Evolutionary conservation across 2,113 vertebrate genomes (phyloP).

Genomic region (Semicossyphus pulcher): DNA sequence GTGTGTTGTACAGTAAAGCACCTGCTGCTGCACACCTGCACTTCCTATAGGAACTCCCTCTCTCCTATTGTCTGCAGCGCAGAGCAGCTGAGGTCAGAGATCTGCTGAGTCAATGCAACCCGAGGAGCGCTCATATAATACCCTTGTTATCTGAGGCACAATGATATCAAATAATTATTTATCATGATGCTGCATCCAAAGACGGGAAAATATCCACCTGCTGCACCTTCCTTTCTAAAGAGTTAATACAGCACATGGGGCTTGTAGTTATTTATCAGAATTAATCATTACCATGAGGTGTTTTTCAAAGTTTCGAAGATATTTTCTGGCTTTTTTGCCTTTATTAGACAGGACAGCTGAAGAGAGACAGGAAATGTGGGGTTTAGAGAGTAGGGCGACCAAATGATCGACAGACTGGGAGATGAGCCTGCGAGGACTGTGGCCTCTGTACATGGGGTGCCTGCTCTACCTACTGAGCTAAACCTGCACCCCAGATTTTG

Average conservation of each 20-base stretch:
- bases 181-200: conserved; percentile 2
- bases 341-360: too few species aligned
- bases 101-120: conserved; percentile 69
- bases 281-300: too few species aligned
- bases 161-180: conserved; percentile 33
- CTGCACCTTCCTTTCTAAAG: neutral
- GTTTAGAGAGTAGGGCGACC: too few species aligned
- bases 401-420: too few species aligned
- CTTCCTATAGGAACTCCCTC: conserved; percentile 67
- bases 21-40: conserved; percentile 76
- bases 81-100: conserved; percentile 69
- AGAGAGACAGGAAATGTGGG: too few species aligned
- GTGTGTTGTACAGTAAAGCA: conserved; percentile 36
- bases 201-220: conserved; percentile 10
- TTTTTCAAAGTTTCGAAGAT: too few species aligned
- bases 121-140: conserved; percentile 43
- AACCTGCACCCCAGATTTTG: too few species aligned
- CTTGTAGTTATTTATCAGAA: too few species aligned
- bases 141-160: conserved; percentile 34
- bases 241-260: neutral
- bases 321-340: neutral
- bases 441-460: too few species aligned
- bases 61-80: conserved; percentile 49
- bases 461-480: too few species aligned
- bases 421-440: too few species aligned